Conservation (phyloP, 2,888 invertebrate genomes). For the Agrochola circellaris region DNA sequence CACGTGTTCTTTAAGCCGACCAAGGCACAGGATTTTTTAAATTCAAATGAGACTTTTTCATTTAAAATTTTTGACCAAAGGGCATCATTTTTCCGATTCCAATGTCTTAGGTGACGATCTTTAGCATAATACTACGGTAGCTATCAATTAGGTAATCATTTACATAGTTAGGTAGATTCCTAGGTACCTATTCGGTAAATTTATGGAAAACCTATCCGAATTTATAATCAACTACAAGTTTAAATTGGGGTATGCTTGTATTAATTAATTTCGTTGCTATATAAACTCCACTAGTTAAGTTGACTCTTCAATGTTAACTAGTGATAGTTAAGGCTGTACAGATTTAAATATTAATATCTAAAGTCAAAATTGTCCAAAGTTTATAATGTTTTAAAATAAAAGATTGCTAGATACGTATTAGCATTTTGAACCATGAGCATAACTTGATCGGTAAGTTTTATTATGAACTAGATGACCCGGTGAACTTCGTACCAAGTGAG, state of each 20-base stretch:
- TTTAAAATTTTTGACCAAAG: background rate
- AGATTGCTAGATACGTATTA: too few relatives aligned
- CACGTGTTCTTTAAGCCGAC: background rate
- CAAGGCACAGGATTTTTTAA: too few relatives aligned
- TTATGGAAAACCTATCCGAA: conserved; percentile 7
- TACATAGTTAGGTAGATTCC: background rate
- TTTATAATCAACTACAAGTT: conserved; percentile 22
- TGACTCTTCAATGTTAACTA: conserved; percentile 7
- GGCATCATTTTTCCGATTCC: background rate
- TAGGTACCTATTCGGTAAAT: background rate
- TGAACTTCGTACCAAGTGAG: too few relatives aligned
- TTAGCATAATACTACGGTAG: background rate
- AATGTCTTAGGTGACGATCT: background rate
- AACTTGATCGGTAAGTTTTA: too few relatives aligned
- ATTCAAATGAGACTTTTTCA: background rate
- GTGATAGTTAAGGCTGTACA: background rate
- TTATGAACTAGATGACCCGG: too few relatives aligned
- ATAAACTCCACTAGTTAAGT: background rate
- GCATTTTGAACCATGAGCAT: too few relatives aligned
- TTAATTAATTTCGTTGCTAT: conserved; percentile 5
- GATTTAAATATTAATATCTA: background rate
- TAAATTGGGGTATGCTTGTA: conserved; percentile 8
- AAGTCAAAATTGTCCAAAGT: background rate
- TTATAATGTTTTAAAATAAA: background rate
- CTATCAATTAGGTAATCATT: background rate